Percentiles rank a stretch among this genome's conserved stretches.
phyloP scores from a whole-genome alignment of 1,140 invertebrate species.

The Drosophila equinoxialis region DNA sequence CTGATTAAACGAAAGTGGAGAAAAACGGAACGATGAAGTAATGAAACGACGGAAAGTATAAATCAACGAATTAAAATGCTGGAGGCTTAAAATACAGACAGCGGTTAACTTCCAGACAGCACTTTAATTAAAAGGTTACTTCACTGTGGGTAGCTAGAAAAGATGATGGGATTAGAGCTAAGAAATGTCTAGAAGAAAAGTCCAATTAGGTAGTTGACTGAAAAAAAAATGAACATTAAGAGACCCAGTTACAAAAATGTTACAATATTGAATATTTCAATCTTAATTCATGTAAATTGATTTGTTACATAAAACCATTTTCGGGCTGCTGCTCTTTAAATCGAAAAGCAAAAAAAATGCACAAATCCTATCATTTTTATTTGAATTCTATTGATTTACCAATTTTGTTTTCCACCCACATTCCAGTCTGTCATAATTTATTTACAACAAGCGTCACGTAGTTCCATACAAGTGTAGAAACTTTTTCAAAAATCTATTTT shows the following conservation, averaged over 20 bases:
- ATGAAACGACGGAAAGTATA: neutral
- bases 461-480: neutral
- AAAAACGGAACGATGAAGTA: neutral
- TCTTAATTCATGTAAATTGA: no score
- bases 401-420: constrained; percentile 37
- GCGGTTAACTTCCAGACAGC: neutral
- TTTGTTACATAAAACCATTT: no score
- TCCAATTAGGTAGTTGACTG: neutral
- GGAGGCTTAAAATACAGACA: neutral
- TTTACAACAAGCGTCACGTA: constrained; percentile 52
- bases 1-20: neutral
- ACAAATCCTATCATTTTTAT: constrained; percentile 23
- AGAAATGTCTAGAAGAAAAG: neutral
- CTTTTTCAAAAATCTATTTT: constrained; percentile 48
- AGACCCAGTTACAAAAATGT: no score
- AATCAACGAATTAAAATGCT: constrained; percentile 7
- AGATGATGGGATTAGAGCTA: neutral
- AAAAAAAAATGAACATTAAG: no score
- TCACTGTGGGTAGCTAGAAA: neutral
- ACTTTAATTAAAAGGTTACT: constrained; percentile 9
- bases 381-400: constrained; percentile 51
- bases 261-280: no score
- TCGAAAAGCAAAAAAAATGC: constrained; percentile 1
- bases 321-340: no score
- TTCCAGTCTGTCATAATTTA: constrained; percentile 38